Conservation (phyloP, 1,140 invertebrate species). For the Macrotrachela quadricornifera region DNA sequence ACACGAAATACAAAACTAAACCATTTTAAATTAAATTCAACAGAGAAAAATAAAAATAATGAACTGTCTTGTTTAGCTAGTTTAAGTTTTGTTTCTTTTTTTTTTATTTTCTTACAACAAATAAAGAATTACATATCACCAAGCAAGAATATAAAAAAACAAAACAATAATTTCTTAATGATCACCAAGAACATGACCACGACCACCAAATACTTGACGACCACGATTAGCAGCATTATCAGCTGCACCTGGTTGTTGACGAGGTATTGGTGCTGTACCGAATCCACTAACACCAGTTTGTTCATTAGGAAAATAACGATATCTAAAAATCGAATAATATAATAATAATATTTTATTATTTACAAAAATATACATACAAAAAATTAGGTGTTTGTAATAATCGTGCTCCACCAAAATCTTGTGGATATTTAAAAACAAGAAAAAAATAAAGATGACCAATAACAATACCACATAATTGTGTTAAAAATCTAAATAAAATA, state of each 20-base stretch:
- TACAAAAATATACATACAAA: constrained; percentile 36
- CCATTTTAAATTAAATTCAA: too few relatives aligned
- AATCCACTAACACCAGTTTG: constrained; percentile 25
- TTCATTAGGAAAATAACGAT: constrained; percentile 33
- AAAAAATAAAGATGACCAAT: constrained; percentile 92
- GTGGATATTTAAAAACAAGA: constrained; percentile 83
- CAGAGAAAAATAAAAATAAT: too few relatives aligned
- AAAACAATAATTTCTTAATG: constrained; percentile 9
- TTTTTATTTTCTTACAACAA: too few relatives aligned
- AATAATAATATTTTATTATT: neutral
- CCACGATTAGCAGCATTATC: constrained; percentile 9
- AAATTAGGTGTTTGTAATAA: constrained; percentile 62
- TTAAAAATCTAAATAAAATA: constrained; percentile 46
- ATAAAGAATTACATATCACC: too few relatives aligned
- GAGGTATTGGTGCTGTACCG: constrained; percentile 16
- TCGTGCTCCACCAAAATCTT: constrained; percentile 63
- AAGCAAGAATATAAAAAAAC: too few relatives aligned
- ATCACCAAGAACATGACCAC: constrained; percentile 19
- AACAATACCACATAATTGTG: constrained; percentile 76
- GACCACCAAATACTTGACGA: constrained; percentile 17
- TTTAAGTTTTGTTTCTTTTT: too few relatives aligned
- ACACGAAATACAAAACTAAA: too few relatives aligned
- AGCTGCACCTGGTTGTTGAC: constrained; percentile 12
- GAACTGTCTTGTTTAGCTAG: too few relatives aligned
- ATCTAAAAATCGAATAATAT: constrained; percentile 17